Conservation (phyloP, 2,797 vertebrate genomes). For the Salarias fasciatus region DNA sequence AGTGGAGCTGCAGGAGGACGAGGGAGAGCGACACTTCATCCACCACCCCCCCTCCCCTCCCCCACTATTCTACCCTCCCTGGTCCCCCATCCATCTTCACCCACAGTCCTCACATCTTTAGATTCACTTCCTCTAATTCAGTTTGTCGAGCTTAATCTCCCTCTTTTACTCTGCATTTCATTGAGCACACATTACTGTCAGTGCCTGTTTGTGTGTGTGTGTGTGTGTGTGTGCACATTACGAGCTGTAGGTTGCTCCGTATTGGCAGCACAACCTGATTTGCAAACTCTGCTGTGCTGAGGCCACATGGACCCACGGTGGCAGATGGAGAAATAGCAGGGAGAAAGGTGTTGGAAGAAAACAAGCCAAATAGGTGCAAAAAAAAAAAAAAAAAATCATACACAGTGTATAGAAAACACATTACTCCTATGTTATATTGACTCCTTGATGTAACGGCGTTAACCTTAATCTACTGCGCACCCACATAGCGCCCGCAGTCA, state of each 20-base stretch:
- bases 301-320: conserved; percentile 40
- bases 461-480: neutral
- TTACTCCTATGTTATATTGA: conserved; percentile 5
- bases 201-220: conserved; percentile 17
- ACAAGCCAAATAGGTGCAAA: conserved; percentile 30
- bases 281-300: conserved; percentile 52
- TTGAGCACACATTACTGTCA: neutral
- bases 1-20: conserved; percentile 48
- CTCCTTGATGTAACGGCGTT: neutral
- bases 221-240: conserved; percentile 10
- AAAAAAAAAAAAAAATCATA: conserved; percentile 2
- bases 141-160: neutral
- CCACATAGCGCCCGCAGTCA: conserved; percentile 21
- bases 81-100: neutral
- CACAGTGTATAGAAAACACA: conserved; percentile 19
- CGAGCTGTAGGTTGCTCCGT: conserved; percentile 27
- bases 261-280: conserved; percentile 50
- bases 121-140: neutral
- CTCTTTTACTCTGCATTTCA: neutral
- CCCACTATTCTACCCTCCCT: neutral
- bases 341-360: conserved; percentile 35
- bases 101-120: neutral
- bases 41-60: conserved; percentile 10
- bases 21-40: conserved; percentile 26
- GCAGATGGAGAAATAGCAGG: conserved; percentile 73